Percentiles rank a stretch among this genome's conserved stretches.
phyloP scores from a whole-genome alignment of 2,113 vertebrate species.

The Rhea americana region DNA sequence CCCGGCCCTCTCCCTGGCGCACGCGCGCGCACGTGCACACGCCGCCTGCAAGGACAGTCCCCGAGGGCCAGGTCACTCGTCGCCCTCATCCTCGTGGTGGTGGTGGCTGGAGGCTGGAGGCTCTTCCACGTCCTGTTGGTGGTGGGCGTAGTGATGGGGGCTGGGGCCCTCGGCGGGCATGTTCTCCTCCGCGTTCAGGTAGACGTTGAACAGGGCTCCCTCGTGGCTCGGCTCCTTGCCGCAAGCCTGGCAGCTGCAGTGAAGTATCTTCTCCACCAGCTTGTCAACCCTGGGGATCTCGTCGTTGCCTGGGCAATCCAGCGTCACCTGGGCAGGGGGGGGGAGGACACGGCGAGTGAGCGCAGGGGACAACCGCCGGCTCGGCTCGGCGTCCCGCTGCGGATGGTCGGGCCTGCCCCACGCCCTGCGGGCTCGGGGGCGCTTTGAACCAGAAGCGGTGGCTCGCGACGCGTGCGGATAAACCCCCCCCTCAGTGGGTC shows the following conservation, averaged over 20 bases:
- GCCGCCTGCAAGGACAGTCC: conserved; percentile 15
- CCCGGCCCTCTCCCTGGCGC: not conserved
- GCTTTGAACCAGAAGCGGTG: not conserved
- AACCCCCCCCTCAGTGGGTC: rapidly evolving
- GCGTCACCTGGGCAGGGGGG: conserved; percentile 81
- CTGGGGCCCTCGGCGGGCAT: conserved; percentile 68
- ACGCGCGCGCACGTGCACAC: not conserved
- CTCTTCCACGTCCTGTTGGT: conserved; percentile 48
- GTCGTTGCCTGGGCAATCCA: conserved; percentile 89
- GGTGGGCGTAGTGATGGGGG: conserved; percentile 60
- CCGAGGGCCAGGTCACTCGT: conserved; percentile 32
- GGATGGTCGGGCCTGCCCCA: rapidly evolving
- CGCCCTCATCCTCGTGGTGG: conserved; percentile 60
- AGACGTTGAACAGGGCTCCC: conserved; percentile 88
- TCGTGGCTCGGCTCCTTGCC: conserved; percentile 90
- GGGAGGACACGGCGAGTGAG: not conserved
- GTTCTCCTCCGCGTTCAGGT: conserved; percentile 83
- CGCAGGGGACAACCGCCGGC: rapidly evolving
- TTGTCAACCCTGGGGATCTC: conserved; percentile 92
- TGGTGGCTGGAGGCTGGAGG: conserved; percentile 37
- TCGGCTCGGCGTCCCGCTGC: rapidly evolving
- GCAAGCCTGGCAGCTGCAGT: conserved; percentile 96
- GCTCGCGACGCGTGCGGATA: rapidly evolving
- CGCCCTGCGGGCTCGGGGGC: not conserved
- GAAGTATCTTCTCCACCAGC: conserved; percentile 94